phyloP scores from a whole-genome alignment of 2,888 invertebrate genomes.

The Tetheella fluctuosa region DNA sequence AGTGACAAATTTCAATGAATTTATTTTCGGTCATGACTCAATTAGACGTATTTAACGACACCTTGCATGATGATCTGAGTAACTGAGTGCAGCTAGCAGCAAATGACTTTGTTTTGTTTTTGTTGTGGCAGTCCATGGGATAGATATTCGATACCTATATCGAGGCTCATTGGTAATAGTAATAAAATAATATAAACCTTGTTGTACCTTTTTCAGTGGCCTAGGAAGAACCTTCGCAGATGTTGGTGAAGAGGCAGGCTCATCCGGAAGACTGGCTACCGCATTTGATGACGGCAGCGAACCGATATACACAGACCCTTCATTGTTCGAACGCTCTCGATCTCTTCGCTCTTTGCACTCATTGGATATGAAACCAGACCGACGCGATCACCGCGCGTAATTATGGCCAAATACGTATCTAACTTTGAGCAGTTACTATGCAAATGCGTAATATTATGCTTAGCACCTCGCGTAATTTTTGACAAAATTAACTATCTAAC shows the following conservation, averaged over 20 bases:
- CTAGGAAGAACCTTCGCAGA: constrained; percentile 72
- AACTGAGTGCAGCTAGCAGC: too few species aligned
- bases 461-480: constrained; percentile 19
- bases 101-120: not conserved
- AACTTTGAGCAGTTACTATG: constrained; percentile 2
- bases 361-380: constrained; percentile 81
- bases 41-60: too few species aligned
- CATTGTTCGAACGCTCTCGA: constrained; percentile 93
- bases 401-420: constrained; percentile 14
- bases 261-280: constrained; percentile 74
- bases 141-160: too few species aligned
- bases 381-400: constrained; percentile 73
- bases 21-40: too few species aligned
- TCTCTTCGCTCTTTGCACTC: constrained; percentile 88
- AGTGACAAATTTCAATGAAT: too few species aligned
- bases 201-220: constrained; percentile 57
- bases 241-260: constrained; percentile 77
- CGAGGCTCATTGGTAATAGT: too few species aligned
- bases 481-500: constrained; percentile 27
- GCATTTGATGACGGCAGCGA: constrained; percentile 95
- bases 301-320: constrained; percentile 96
- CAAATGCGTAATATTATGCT: constrained; percentile 15
- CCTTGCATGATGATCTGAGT: too few species aligned
- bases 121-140: too few species aligned
- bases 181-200: not conserved